Evolutionary conservation across 2,888 invertebrate species (phyloP), one percentile per base, ranked within the genome.

Genomic region (Lissonota sp.): DNA sequence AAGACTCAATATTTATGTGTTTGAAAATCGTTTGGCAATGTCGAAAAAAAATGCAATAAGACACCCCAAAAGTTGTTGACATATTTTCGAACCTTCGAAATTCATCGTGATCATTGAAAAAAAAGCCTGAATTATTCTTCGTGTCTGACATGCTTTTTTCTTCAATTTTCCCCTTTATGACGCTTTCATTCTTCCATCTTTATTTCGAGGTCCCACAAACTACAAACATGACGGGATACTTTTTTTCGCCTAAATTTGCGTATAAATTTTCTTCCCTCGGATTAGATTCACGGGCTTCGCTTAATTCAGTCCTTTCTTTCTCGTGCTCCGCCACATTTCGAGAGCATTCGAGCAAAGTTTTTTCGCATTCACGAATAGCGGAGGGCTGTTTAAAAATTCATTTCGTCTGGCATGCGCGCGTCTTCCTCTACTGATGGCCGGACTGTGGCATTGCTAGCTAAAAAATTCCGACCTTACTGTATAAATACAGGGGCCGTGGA

Each of bases 381-480:
- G 26, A 26, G 26, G 42, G 69, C 55, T 44, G 69, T 69, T 69
- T 42, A 69, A 69, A 69, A 69, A 69, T 69, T 69, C 55, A 69
- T 69, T 69, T 69, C 10, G 55, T 42, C 57, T 12, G 69, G 69
- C 16, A 55, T 69, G 42, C 57, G 16, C 44, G 55, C 42, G 26
- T 16, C 57, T 16, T 55, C 26, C 42, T 67, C 57, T 44, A 8
- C 57, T 12, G 40, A 57, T 69, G 42, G 42, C 26, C 39, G 60
- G 6, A 10, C 4, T 40, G 37, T 53, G 26, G 49, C 64, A 26
- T 64, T 51, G 6, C 42, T 10, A 6, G 46, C 39, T 64, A 37
- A n/a, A 12, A 64, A 16, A 67, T 69, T 69, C 55, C 14, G 55
- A n/a, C 55, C 57, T 26, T 8, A 40, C 51, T 26, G 37, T 55